Evolutionary conservation across 2,113 vertebrate genomes (phyloP), one percentile per base, ranked within the genome.

Genomic region (Falcunculus frontatus): DNA sequence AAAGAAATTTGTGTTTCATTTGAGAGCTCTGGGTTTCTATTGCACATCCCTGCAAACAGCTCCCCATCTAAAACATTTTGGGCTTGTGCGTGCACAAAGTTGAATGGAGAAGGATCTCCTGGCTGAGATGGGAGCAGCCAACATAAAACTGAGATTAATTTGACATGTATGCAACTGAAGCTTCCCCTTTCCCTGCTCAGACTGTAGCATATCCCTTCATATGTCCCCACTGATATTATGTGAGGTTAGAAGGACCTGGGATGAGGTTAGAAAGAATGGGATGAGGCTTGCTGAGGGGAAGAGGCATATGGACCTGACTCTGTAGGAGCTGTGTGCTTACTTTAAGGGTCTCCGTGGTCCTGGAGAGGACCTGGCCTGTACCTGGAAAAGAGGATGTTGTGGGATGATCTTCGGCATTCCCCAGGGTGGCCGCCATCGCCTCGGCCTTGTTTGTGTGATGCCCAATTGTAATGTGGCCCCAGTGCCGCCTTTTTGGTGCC

Each of bases 371-470:
- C 63, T 83, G 59, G 37, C 35, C 19, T 75, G 60, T 47, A 37
- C 23, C 23, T 63, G 65, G 39, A 22, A 42, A 62, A 41, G 50
- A 41, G 17, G 19, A 4, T 25, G 17, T 19, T 55, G 29, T 78
- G 57, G 65, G 29, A 35, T n/a, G 50, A 26, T 10, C 11, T 60
- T 26, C 0, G 0, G 2, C 0, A 0, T 69, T 91, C 35, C 64
- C 60, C 35, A 60, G 63, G 21, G 35, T 65, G 32, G 8, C 21
- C 9, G 15, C 37, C 1, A 0, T 70, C 2, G 1, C 42, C 59
- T 56, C 5, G 0, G 2, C 47, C 42, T 67, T 3, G 0, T 59
- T 82, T 79, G 16, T 4, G 2, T 32, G 44, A 47, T 30, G 21
- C 16, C 11, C 33, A 9, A 3, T n/a, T 49, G 42, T 20, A 17